Base-by-base conservation (phyloP, 2,797 vertebrate species). In the Hippocampus kuda region DNA sequence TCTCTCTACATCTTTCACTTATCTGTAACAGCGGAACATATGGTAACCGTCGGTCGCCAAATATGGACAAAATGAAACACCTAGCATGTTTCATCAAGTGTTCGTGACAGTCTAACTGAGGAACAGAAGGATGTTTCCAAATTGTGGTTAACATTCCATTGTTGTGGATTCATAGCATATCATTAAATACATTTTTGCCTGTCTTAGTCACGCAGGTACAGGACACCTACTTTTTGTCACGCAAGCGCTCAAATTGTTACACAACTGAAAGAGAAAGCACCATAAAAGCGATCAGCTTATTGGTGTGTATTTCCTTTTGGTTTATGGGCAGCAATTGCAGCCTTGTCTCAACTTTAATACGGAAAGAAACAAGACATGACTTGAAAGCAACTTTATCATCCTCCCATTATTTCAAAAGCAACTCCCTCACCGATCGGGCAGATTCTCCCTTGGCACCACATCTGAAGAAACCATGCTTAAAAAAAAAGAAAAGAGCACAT, bases 391-490 rank as follows among this genome's bases (percentile, higher is more conserved):
- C 78, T 77, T 74, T 65, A 71, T 74, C 69, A 66, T 71, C 18
- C 27, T 16, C 34, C 69, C 76, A 82, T 85, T 86, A 84, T 81
- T 81, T 72, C 11, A 63, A n/a, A 83, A 82, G 78, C 77, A 77
- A 74, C 82, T 83, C 77, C 82, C 81, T 77, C 24, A 80, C 77
- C 79, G 66, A 57, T 71, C n/a, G 72, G 76, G 81, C 83, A 82
- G 77, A 86, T 66, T 63, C 70, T 77, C 71, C 71, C 69, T 83
- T 88, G 87, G 86, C 86, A 74, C 8, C 22, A 73, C 75, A 87
- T 87, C 83, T 78, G 71, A 87, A 66, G 71, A 68, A 75, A 70
- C 60, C 12, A 13, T 72, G 64, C 59, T 83, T 46, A 26, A 22
- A 38, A 9, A 30, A 10, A 7, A 22, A 60, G 64, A 68, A 65